These are phyloP conservation scores for Isichthys henryi DNA, from an alignment of 2,113 vertebrate genomes.

Conservation along the genomic window DNA sequence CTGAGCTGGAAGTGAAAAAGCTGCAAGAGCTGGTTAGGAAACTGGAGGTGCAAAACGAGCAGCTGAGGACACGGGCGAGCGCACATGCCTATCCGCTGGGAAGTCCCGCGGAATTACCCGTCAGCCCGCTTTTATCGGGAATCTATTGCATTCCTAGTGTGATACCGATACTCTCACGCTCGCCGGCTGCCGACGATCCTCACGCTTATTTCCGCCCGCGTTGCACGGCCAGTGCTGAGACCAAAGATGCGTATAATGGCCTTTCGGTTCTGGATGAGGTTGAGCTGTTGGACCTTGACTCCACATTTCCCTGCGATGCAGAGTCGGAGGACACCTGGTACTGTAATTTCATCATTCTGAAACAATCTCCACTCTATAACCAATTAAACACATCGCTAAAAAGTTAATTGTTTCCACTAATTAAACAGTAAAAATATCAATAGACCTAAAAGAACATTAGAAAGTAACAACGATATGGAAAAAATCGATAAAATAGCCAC, in stretches of 20 bases:
- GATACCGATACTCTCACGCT: slow-evolving; percentile 53
- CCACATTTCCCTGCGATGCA: slow-evolving; percentile 45
- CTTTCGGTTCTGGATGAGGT: slow-evolving; percentile 75
- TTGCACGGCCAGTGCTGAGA: slow-evolving; percentile 25
- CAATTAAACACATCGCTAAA: background rate
- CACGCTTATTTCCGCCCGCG: slow-evolving; percentile 54
- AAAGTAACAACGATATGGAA: background rate
- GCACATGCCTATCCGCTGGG: slow-evolving; percentile 53
- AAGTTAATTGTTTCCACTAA: background rate
- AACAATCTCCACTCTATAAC: background rate
- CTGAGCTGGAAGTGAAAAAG: slow-evolving; percentile 94
- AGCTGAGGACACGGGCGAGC: slow-evolving; percentile 75
- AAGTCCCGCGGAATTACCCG: slow-evolving; percentile 16
- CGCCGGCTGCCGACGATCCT: slow-evolving; percentile 58
- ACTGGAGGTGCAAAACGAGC: slow-evolving; percentile 86
- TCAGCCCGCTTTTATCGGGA: slow-evolving; percentile 32
- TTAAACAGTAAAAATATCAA: background rate
- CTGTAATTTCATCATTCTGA: background rate
- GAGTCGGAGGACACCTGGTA: slow-evolving; percentile 81
- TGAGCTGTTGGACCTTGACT: slow-evolving; percentile 73
- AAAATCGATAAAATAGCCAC: background rate
- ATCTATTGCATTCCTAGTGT: slow-evolving; percentile 57
- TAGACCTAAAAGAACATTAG: background rate
- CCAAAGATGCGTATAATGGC: slow-evolving; percentile 34
- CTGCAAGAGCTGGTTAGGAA: slow-evolving; percentile 88